Evolutionary conservation across 2,113 vertebrate species (phyloP).

Genomic region (Anhinga anhinga): DNA sequence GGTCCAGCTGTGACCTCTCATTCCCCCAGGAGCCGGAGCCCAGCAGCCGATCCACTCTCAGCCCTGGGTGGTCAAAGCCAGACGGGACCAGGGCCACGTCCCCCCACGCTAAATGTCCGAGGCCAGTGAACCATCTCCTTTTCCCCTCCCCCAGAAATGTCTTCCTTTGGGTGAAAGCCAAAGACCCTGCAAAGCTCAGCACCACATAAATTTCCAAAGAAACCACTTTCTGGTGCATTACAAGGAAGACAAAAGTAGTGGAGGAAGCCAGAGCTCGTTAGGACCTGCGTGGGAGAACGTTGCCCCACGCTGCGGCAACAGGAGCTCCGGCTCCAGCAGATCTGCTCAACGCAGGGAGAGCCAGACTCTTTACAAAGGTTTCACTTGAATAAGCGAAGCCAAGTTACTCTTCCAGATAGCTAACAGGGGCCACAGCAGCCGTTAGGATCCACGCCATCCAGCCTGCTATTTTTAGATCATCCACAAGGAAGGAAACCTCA

Average conservation of each 20-base stretch:
- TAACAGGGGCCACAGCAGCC: not conserved
- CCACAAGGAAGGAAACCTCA: constrained; percentile 63
- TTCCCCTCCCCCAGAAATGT: not conserved
- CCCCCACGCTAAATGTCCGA: accelerated
- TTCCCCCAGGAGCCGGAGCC: not conserved
- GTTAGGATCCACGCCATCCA: constrained; percentile 35
- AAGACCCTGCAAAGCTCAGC: not conserved
- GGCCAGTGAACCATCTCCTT: not conserved
- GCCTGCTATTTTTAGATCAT: constrained; percentile 68
- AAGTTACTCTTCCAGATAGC: constrained; percentile 26
- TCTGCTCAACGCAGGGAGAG: not conserved
- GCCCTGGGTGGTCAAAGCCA: not conserved
- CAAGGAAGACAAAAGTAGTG: not conserved
- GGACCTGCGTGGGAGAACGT: not conserved
- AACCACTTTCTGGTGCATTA: not conserved
- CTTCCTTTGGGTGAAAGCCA: constrained; percentile 13
- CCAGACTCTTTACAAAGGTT: not conserved
- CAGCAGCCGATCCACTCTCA: not conserved
- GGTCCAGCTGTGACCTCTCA: not conserved
- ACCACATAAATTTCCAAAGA: not conserved
- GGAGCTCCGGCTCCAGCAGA: not conserved
- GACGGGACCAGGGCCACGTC: not conserved
- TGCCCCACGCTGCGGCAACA: not conserved
- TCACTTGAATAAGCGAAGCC: not conserved
- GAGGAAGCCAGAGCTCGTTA: not conserved